Percentiles rank a stretch among this genome's conserved stretches.
Conservation (phyloP, 2,888 invertebrate genomes). For the Deilephila elpenor region DNA sequence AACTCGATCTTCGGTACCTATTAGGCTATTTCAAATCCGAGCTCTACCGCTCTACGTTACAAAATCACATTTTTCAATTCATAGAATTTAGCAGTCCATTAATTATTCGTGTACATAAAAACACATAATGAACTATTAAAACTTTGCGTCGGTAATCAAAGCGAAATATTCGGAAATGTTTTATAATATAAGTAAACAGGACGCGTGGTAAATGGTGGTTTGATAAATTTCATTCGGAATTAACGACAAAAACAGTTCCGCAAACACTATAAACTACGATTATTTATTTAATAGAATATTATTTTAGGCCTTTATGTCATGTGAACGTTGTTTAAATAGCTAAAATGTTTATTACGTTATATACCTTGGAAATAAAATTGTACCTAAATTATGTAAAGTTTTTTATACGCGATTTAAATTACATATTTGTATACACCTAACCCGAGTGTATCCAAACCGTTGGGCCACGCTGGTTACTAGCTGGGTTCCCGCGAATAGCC, state of each 20-base stretch:
- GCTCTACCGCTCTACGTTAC: too few species aligned
- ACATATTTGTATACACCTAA: too few species aligned
- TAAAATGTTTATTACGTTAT: neutral
- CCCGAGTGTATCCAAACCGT: too few species aligned
- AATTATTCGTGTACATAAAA: neutral
- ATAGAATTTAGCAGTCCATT: too few species aligned
- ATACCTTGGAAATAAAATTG: neutral
- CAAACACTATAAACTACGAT: neutral
- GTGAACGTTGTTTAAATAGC: neutral
- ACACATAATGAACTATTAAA: neutral
- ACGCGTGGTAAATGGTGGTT: neutral
- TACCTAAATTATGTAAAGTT: neutral
- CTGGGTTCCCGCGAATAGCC: too few species aligned
- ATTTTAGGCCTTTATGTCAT: slow-evolving; percentile 7
- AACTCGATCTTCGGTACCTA: too few species aligned
- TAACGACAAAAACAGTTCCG: slow-evolving; percentile 13
- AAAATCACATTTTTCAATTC: too few species aligned
- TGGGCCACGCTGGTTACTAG: too few species aligned
- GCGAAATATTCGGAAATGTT: neutral
- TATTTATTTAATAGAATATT: slow-evolving; percentile 4
- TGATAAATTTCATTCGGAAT: neutral
- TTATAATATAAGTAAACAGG: neutral
- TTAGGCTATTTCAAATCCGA: too few species aligned
- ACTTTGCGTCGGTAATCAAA: neutral
- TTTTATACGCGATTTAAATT: too few species aligned